These are phyloP conservation scores for Drosophila mulleri DNA, from an alignment of 2,888 invertebrate species.

Conservation along the genomic window DNA sequence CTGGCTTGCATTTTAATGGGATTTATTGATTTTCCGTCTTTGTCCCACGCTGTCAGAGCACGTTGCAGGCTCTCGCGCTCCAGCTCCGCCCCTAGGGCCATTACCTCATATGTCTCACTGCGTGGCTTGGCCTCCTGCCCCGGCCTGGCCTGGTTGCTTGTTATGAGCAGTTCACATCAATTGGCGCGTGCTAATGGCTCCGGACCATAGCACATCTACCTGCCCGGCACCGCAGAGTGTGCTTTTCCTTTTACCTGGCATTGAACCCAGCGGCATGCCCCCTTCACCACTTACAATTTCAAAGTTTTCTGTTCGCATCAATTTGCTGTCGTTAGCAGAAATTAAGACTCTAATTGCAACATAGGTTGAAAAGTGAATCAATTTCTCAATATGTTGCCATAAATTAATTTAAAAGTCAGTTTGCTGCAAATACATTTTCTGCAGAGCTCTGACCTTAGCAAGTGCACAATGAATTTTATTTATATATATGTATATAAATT, in stretches of 20 bases:
- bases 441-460: background rate
- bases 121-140: background rate
- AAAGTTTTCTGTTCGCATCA: slow-evolving; percentile 1
- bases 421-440: background rate
- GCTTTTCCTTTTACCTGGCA: slow-evolving; percentile 32
- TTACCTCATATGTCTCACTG: slow-evolving; percentile 20
- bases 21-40: slow-evolving; percentile 75
- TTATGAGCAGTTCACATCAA: slow-evolving; percentile 69
- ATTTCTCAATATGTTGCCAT: background rate
- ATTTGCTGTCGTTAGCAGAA: slow-evolving; percentile 11
- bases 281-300: background rate
- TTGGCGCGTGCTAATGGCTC: slow-evolving; percentile 59
- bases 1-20: slow-evolving; percentile 73
- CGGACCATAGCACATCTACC: slow-evolving; percentile 35
- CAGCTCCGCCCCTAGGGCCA: slow-evolving; percentile 9
- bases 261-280: slow-evolving; percentile 35
- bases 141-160: slow-evolving; percentile 26
- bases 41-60: slow-evolving; percentile 31
- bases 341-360: slow-evolving; percentile 13
- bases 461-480: background rate
- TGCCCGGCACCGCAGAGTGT: slow-evolving; percentile 1
- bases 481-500: background rate
- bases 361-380: slow-evolving; percentile 8
- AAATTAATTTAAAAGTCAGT: background rate
- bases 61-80: slow-evolving; percentile 19